phyloP scores from a whole-genome alignment of 2,888 invertebrate genomes.

The Mythimna impura region DNA sequence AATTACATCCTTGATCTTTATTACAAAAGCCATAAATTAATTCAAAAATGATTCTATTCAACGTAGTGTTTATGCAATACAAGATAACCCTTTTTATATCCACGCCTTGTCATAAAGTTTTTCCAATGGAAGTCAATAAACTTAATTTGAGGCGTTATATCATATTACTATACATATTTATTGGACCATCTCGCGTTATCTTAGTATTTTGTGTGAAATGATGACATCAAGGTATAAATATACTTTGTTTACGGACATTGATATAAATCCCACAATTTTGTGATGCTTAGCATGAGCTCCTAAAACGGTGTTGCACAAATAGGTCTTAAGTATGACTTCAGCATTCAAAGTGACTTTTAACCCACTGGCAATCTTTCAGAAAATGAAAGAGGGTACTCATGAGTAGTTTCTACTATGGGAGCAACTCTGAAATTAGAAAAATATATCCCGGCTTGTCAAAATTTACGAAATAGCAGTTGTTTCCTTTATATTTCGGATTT shows the following conservation, averaged over 20 bases:
- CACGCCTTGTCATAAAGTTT: not conserved
- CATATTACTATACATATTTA: not conserved
- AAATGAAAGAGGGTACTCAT: not conserved
- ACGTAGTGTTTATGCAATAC: not conserved
- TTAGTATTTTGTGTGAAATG: not conserved
- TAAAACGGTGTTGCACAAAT: not conserved
- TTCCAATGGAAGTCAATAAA: not conserved
- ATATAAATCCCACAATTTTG: not conserved
- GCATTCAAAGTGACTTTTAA: not conserved
- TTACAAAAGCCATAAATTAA: not conserved
- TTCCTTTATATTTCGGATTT: no score
- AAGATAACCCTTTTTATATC: not conserved
- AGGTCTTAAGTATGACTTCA: not conserved
- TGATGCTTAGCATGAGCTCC: not conserved
- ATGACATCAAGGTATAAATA: not conserved
- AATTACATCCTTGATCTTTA: not conserved
- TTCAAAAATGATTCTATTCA: not conserved
- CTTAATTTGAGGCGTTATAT: not conserved
- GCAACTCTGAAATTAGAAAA: no score
- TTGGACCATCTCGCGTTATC: no score
- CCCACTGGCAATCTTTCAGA: not conserved
- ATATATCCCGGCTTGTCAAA: not conserved
- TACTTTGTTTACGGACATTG: not conserved
- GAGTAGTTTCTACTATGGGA: no score
- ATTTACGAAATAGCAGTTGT: no score